Evolutionary conservation across 2,888 invertebrate species (phyloP), one percentile per base, ranked within the genome.

Genomic region (Sialis fuliginosa): DNA sequence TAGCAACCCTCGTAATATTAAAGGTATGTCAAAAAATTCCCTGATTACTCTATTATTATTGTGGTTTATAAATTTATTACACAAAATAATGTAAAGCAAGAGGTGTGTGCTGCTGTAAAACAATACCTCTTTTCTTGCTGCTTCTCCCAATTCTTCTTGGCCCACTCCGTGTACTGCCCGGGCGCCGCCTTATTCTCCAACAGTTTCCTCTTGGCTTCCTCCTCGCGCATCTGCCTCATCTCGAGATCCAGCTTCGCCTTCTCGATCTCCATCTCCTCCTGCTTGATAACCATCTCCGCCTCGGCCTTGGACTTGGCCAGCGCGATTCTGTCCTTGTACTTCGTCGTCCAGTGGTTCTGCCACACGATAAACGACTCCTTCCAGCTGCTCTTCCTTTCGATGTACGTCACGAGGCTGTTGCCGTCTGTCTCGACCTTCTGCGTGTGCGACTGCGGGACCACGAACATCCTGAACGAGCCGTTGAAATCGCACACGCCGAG

Each of bases 401-500:
- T 58, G 58, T 74, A 72, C 1, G 54, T 56, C 53, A 67, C 60
- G 56, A 71, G 58, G 51, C 58, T 69, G 63, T 37, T 57, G 56
- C 22, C 63, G 52, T 54, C 76, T 71, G 41, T 59, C 54, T 6
- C 63, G 55, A 52, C 67, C 62, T 52, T 66, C 63, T 31, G 64
- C 62, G 58, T 71, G 67, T 56, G 76, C 74, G 54, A 68, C 66
- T 6, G 62, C 0, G 80, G 79, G 43, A 74, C 58, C 40, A 70
- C 62, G 54, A 79, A 77, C 64, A 81, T 71, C 53, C 79, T 69
- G 45, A 82, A 72, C 2, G 76, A 74, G 12, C 82, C 82, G 53
- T 77, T 78, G 39, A 69, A 70, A 56, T 84, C 83, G 44, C 77
- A 77, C 31, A 83, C 72, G 6, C 77, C 81, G 1, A 81, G 64